Evolutionary conservation across 2,888 invertebrate genomes (phyloP), one percentile per base, ranked within the genome.

Genomic region (Calameuta idolon): DNA sequence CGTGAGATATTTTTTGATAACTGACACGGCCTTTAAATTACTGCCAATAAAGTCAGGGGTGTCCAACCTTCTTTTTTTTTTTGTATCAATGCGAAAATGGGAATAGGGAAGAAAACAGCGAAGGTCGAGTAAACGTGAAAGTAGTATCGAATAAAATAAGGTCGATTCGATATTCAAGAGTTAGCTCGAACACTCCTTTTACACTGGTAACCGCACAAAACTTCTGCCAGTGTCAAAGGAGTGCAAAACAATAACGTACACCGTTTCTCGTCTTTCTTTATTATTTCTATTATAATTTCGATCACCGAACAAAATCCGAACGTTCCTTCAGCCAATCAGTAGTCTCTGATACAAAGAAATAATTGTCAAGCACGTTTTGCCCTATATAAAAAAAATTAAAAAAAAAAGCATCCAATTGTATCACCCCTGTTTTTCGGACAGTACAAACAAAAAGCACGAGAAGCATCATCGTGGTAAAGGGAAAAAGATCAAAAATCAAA

Each of bases 11-110:
- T 55, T 23, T 55, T 55, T 23, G 2, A 9, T 55, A 79, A 80
- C 80, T 79, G 82, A 86, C 79, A 88, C 85, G 86, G 84, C 86
- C 85, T 86, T 87, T 82, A 83, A 83, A 86, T 85, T 86, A 89
- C 89, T 89, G 89, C 89, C 89, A 89, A 86, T 85, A 55, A 85
- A 86, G 85, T 83, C 85, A 81, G 84, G 84, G 85, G 81, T 82
- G 83, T 80, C 86, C 84, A 80, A 83, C 78, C 77, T 34, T 55
- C 15, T 23, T 55, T 23, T 5, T 23, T 23, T 55, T 55, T 55
- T 55, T 23, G 12, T 55, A 55, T 55, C 55, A 23, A 55, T 55
- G 23, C 15, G 23, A 55, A 23, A 23, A 23, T 15, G 40, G 4
- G 1, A 40, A 4, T 15, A 40, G 80, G 76, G 31, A 31, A 31